phyloP scores from a whole-genome alignment of 92 coral and sea anemone genomes.

The Pocillopora grandis region DNA sequence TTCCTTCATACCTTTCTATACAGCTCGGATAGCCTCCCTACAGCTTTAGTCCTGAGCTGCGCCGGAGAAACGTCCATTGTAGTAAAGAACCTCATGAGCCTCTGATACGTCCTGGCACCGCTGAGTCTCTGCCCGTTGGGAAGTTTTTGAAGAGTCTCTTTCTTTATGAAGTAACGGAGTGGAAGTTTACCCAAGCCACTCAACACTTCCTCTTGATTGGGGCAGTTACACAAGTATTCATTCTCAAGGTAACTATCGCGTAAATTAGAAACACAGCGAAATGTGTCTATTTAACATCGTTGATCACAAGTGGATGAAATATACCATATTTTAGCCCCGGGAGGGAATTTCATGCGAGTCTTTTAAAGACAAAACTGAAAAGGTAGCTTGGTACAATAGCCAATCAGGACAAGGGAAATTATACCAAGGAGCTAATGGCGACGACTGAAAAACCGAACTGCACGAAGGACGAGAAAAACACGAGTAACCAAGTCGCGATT shows the following conservation, averaged over 20 bases:
- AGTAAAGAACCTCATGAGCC: constrained; percentile 52
- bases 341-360: no score
- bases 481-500: no score
- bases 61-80: constrained; percentile 45
- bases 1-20: constrained; percentile 42
- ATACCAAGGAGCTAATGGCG: no score
- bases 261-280: not conserved
- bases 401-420: no score
- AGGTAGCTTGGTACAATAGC: no score
- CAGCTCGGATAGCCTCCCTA: constrained; percentile 35
- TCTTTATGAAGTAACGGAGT: constrained; percentile 2
- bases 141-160: constrained; percentile 25
- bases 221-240: constrained; percentile 55
- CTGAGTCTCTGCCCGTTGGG: constrained; percentile 44
- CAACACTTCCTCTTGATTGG: constrained; percentile 22
- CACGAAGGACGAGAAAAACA: no score
- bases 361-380: no score
- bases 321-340: no score
- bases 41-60: constrained; percentile 37
- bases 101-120: constrained; percentile 37
- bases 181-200: constrained; percentile 68
- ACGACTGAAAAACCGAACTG: no score
- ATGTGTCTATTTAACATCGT: not conserved
- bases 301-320: no score
- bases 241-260: constrained; percentile 44